These are phyloP conservation scores for Oncorhynchus keta DNA, from an alignment of 2,113 vertebrate genomes.

Conservation along the genomic window DNA sequence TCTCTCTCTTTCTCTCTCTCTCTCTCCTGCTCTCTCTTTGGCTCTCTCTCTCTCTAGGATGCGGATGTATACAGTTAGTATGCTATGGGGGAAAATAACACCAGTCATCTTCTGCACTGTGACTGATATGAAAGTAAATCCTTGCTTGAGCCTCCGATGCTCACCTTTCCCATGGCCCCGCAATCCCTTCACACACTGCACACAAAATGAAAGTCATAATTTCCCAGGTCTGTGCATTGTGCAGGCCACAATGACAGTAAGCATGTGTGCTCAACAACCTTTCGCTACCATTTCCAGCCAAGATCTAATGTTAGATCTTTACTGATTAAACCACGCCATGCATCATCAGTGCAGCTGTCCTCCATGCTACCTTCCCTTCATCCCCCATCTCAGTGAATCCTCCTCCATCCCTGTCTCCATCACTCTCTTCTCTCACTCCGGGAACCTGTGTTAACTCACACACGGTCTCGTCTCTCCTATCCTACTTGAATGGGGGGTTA, in stretches of 20 bases:
- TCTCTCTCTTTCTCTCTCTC: neutral
- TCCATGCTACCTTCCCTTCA: neutral
- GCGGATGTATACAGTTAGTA: neutral
- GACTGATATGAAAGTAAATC: conserved; percentile 20
- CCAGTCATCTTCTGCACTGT: neutral
- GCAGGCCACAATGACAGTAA: conserved; percentile 41
- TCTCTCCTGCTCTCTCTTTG: neutral
- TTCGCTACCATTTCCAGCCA: conserved; percentile 39
- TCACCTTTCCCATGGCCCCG: neutral
- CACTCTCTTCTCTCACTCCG: conserved; percentile 14
- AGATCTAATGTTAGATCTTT: conserved; percentile 15
- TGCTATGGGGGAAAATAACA: neutral
- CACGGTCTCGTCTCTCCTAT: neutral
- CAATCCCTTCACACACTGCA: neutral
- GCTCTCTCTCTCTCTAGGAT: neutral
- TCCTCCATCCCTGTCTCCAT: conserved; percentile 29
- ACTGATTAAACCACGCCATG: conserved; percentile 47
- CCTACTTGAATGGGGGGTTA: too few relatives aligned
- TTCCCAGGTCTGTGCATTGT: conserved; percentile 21
- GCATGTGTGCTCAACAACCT: conserved; percentile 38
- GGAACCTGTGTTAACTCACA: conserved; percentile 12
- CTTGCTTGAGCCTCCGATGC: neutral
- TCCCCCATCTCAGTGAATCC: conserved; percentile 32
- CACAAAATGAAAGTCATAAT: conserved; percentile 41
- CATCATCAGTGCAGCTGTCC: conserved; percentile 31